These are phyloP conservation scores for Oopsacas minuta DNA, from an alignment of 37 sponge, comb jelly and placozoan species.

Conservation along the genomic window DNA sequence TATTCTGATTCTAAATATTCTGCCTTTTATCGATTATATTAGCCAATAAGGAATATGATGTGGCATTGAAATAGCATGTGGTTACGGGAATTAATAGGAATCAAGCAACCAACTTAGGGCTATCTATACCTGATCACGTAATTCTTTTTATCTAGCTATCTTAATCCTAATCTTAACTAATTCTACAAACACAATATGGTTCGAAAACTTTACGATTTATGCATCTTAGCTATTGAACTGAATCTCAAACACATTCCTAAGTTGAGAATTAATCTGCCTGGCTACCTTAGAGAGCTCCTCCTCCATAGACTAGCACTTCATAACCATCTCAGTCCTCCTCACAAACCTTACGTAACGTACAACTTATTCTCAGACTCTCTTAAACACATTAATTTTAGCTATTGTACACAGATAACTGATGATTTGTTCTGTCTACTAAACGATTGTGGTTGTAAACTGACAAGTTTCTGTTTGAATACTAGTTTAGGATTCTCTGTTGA, in stretches of 20 bases:
- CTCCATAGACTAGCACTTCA: neutral
- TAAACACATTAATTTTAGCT: neutral
- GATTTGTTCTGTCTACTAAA: neutral
- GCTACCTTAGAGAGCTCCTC: neutral
- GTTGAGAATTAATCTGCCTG: neutral
- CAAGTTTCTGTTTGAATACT: neutral
- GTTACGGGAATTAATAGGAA: no score
- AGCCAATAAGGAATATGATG: no score
- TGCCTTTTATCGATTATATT: no score
- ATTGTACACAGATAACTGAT: neutral
- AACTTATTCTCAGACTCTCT: neutral
- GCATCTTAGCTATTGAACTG: conserved; percentile 14
- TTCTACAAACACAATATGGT: no score
- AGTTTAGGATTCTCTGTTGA: neutral
- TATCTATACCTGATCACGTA: no score
- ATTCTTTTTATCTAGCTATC: no score
- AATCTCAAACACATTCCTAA: neutral
- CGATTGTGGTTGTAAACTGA: neutral
- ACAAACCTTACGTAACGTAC: neutral
- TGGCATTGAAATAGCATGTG: no score
- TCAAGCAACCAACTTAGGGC: no score
- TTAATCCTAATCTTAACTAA: no score
- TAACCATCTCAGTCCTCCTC: neutral
- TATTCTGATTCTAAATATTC: no score
- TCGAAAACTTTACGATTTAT: neutral